A percentile compares a stretch with the other conserved stretches of the same genome.
Conservation (phyloP, 1,140 invertebrate genomes). For the Ostrea edulis region DNA sequence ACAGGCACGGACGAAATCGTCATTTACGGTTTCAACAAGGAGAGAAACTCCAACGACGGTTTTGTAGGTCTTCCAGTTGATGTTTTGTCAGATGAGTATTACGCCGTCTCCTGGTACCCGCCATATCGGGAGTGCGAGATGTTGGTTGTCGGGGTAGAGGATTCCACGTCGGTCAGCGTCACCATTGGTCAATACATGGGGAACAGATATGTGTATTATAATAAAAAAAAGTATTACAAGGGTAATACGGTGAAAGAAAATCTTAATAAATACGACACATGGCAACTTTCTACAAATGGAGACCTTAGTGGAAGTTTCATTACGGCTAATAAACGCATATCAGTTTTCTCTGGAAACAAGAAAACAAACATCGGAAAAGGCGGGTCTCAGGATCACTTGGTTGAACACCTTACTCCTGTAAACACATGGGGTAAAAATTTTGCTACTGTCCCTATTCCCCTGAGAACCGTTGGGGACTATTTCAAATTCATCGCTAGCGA, state of each 20-base stretch:
- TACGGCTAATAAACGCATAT: constrained; percentile 55
- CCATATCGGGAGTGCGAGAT: constrained; percentile 42
- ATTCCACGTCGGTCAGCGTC: constrained; percentile 53
- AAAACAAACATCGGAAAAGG: constrained; percentile 50
- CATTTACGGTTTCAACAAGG: constrained; percentile 66
- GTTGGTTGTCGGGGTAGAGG: constrained; percentile 52
- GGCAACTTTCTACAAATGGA: constrained; percentile 49
- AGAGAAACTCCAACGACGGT: constrained; percentile 63
- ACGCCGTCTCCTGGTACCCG: constrained; percentile 56
- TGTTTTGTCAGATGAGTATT: constrained; percentile 66
- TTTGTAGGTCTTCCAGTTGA: constrained; percentile 68
- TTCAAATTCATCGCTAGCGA: constrained; percentile 64
- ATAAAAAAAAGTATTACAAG: constrained; percentile 50
- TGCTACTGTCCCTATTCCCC: constrained; percentile 60
- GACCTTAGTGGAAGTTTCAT: constrained; percentile 69
- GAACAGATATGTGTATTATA: constrained; percentile 14
- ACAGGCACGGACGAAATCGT: constrained; percentile 59
- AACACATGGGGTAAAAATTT: constrained; percentile 69
- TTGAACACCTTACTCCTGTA: constrained; percentile 65
- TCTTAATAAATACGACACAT: constrained; percentile 59
- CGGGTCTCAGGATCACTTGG: constrained; percentile 64
- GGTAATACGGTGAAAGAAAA: constrained; percentile 49
- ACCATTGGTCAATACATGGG: constrained; percentile 39
- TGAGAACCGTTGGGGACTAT: constrained; percentile 62
- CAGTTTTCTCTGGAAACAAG: constrained; percentile 65